Percentiles rank a stretch among this genome's conserved stretches.
Conservation (phyloP, 2,797 vertebrate genomes). For the Lepilemur ruficaudatus region DNA sequence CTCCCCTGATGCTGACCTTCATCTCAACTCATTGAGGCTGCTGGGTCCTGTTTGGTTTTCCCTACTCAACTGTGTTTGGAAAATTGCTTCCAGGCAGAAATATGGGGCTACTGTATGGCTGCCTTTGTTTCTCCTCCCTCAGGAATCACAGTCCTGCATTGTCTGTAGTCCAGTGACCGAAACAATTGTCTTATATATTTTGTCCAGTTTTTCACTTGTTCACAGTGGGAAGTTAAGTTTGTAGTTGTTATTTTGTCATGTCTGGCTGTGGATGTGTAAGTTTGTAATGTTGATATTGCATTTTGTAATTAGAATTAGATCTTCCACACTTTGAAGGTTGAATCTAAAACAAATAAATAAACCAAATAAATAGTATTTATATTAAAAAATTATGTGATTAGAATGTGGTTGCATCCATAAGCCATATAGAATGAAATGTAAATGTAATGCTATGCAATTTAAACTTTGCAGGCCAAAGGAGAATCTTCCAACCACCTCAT, state of each 20-base stretch:
- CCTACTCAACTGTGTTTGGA: background rate
- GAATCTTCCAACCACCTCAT: background rate
- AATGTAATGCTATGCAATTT: background rate
- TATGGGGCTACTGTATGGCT: background rate
- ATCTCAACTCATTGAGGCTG: background rate
- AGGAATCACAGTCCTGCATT: background rate
- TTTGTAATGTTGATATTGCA: background rate
- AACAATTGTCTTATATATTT: background rate
- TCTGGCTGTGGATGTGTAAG: background rate
- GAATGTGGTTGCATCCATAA: background rate
- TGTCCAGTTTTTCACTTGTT: background rate
- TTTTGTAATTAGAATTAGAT: slow-evolving; percentile 8
- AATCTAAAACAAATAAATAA: background rate
- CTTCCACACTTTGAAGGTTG: background rate
- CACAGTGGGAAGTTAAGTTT: background rate
- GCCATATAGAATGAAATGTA: background rate
- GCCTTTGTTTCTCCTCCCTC: background rate
- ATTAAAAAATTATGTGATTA: background rate
- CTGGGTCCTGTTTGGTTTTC: background rate
- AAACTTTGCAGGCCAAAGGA: background rate
- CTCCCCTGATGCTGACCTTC: background rate
- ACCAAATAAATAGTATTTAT: background rate
- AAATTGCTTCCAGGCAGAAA: background rate
- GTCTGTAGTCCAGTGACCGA: background rate
- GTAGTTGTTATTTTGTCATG: background rate